Evolutionary conservation across 2,888 invertebrate genomes (phyloP), one percentile per base, ranked within the genome.

Genomic region (Eupithecia centaureata): DNA sequence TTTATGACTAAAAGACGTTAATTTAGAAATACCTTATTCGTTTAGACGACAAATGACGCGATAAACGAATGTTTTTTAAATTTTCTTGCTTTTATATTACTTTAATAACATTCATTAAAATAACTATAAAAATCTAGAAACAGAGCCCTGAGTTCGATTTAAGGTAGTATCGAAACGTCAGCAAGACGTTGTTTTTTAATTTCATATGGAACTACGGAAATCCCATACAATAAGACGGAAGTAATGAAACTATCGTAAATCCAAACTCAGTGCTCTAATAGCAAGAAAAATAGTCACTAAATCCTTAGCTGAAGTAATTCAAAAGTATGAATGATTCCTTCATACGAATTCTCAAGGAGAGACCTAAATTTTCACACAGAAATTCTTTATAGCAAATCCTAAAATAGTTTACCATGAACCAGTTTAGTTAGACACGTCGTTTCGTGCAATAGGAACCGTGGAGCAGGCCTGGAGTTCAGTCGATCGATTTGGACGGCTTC

Each of bases 401-500:
- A 88, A 82, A 85, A 83, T 86, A 86, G 82, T 84, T 83, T 57
- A 62, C 79, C 77, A 75, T 74, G 78, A 75, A 72, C 73, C 72
- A 73, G 56, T 67, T 22, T 72, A 72, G 61, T 66, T 73, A 73
- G 71, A 72, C 68, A 72, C 70, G 52, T 68, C n/a, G 52, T 38
- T 32, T 61, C 52, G 52, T 62, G 52, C 59, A 65, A 62, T 66
- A 65, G 63, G 61, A 71, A 65, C 52, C 60, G 52, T 69, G 72
- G 67, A 73, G 67, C 68, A 71, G 73, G 65, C 35, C 22, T 57
- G 2, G 75, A 72, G 74, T 73, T 75, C 88, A 92, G 82, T 92
- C 93, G 79, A 92, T 87, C 63, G 93, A 93, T 83, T 89, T 91
- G 90, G 92, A 92, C 90, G 93, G 91, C 81, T 91, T 93, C 77